Evolutionary conservation across 2,888 invertebrate species (phyloP).

Genomic region (Stenchaetothrips biformis): DNA sequence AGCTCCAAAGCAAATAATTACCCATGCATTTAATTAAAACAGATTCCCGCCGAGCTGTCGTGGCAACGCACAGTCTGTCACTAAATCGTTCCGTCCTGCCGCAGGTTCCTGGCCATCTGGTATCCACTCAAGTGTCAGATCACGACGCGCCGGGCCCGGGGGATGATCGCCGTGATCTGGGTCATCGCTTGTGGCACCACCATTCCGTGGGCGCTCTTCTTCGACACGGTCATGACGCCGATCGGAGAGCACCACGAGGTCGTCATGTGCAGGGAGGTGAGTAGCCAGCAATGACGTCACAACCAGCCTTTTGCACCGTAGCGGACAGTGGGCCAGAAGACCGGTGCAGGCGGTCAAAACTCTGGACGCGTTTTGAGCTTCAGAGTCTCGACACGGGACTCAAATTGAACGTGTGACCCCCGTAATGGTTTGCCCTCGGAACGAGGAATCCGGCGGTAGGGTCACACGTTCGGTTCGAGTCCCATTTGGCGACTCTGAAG

Average conservation of each 20-base stretch:
- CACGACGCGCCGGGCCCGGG: conserved; percentile 77
- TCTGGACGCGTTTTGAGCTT: too few species aligned
- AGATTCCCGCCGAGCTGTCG: conserved; percentile 38
- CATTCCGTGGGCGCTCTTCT: conserved; percentile 86
- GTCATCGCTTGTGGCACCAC: conserved; percentile 77
- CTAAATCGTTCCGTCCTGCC: conserved; percentile 24
- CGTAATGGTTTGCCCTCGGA: too few species aligned
- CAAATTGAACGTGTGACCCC: too few species aligned
- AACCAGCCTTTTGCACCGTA: too few species aligned
- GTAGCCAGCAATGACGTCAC: too few species aligned
- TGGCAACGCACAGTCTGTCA: conserved; percentile 35
- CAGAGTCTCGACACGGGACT: too few species aligned
- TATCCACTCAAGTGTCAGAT: conserved; percentile 89
- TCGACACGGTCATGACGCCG: conserved; percentile 66
- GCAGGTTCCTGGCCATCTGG: conserved; percentile 93
- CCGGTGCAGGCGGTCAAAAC: too few species aligned
- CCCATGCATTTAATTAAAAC: conserved; percentile 39
- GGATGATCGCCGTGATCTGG: conserved; percentile 89
- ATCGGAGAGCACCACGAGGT: conserved; percentile 71
- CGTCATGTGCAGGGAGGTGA: conserved; percentile 39
- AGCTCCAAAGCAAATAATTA: too few species aligned
- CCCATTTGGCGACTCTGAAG: too few species aligned
- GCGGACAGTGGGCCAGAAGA: too few species aligned
- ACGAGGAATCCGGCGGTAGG: too few species aligned
- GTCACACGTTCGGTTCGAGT: too few species aligned